These are phyloP conservation scores for Neoniphon sammara DNA, from an alignment of 2,797 vertebrate genomes.

Conservation along the genomic window DNA sequence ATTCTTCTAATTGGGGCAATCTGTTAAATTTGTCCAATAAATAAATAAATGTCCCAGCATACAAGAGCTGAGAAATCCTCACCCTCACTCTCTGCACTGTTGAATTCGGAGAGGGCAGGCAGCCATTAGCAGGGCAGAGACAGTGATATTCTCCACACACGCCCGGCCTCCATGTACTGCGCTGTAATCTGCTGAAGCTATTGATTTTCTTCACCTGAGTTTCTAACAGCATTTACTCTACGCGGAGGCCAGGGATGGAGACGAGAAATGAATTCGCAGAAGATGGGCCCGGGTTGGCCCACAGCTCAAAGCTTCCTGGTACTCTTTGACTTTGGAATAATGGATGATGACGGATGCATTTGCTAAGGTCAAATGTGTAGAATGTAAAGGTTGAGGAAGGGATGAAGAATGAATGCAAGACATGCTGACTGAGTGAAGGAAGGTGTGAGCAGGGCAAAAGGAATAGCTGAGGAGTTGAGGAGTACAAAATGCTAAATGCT, in stretches of 20 bases:
- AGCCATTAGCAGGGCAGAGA: conserved; percentile 47
- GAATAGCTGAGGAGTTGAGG: no score
- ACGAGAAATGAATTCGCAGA: conserved; percentile 55
- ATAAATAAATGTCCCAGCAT: neutral
- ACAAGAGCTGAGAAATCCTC: conserved; percentile 13
- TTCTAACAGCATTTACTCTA: conserved; percentile 60
- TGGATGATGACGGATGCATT: conserved; percentile 11
- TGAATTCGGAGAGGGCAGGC: conserved; percentile 39
- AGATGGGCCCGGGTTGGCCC: neutral
- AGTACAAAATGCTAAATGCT: no score
- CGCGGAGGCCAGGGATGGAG: conserved; percentile 34
- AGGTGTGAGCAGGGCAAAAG: no score
- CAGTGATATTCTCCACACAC: conserved; percentile 37
- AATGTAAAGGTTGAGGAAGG: neutral
- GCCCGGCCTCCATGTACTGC: conserved; percentile 7
- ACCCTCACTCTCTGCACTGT: conserved; percentile 1
- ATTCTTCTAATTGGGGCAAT: conserved; percentile 8
- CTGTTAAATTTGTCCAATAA: conserved; percentile 5
- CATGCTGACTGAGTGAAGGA: no score
- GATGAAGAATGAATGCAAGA: no score
- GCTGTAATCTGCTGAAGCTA: conserved; percentile 60
- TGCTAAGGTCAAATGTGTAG: neutral
- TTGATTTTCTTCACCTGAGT: conserved; percentile 54
- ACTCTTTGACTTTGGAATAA: neutral
- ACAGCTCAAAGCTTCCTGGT: conserved; percentile 34